Evolutionary conservation across 2,888 invertebrate species (phyloP), one percentile per base, ranked within the genome.

Genomic region (Ophonus ardosiacus): DNA sequence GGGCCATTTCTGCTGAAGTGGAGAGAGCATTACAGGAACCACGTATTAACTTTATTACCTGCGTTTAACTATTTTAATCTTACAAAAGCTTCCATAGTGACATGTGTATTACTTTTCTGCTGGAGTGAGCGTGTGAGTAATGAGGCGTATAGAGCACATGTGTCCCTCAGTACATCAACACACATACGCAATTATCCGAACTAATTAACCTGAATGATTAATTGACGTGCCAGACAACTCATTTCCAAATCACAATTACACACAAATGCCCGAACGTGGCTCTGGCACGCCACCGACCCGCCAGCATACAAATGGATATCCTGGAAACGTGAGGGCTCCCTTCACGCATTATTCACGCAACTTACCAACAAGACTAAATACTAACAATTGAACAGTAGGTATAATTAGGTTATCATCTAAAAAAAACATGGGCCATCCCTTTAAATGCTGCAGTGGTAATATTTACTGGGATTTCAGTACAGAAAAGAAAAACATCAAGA

Each of bases 201-300:
- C 68, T 68, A 68, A 68, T 68, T 68, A 68, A 68, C 68, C 68
- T 68, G 68, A 68, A 68, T 68, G 68, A 68, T 68, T 31, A 68
- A 68, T 68, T n/a, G 68, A 15, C 68, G 15, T 6, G 38, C 38
- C 24, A 38, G 68, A 38, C 31, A 68, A 38, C 10, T 68, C 68
- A 68, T 68, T 68, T 68, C 31, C 68, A 68, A 68, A 68, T 68
- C 10, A 68, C 38, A 68, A 68, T 68, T 68, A 68, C 68, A 68
- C 68, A 68, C 68, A 68, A 68, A 68, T 68, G 68, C 31, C 31
- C 38, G 3, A 31, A 6, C 5, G 31, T 31, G 31, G 31, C 5
- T 5, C 31, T 3, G 6, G 31, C 31, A 31, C 38, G 15, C 40
- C 13, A 10, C 43, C 10, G 0, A 51, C 43, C 10, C 43, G 10